phyloP scores from a whole-genome alignment of 2,797 vertebrate species.

The Silurus lanzhouensis region DNA sequence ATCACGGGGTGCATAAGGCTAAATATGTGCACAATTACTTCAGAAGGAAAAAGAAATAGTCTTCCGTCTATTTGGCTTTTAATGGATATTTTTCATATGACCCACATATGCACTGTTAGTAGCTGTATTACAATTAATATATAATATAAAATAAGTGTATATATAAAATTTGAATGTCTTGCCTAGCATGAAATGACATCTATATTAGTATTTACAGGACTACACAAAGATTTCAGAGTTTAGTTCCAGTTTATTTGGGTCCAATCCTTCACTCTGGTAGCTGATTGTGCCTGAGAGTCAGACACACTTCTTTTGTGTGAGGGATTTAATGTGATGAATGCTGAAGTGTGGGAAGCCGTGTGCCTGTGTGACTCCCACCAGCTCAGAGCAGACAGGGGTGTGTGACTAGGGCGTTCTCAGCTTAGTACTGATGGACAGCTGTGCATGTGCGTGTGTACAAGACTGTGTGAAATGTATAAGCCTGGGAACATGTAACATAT shows the following conservation, averaged over 20 bases:
- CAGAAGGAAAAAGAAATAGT: too few relatives aligned
- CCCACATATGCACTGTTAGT: neutral
- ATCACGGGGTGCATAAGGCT: neutral
- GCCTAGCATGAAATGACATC: neutral
- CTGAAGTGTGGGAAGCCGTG: constrained; percentile 78
- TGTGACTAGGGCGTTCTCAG: constrained; percentile 64
- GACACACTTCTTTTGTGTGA: constrained; percentile 76
- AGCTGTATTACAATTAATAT: too few relatives aligned
- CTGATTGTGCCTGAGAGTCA: constrained; percentile 57
- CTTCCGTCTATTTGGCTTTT: too few relatives aligned
- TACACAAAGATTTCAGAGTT: neutral
- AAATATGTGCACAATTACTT: neutral
- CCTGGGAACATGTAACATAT: constrained; percentile 21
- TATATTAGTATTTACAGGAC: neutral
- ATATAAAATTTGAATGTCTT: neutral
- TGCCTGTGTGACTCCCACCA: constrained; percentile 70
- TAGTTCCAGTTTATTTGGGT: neutral
- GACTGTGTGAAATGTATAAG: constrained; percentile 17
- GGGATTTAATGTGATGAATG: constrained; percentile 66
- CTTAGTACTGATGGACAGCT: constrained; percentile 55
- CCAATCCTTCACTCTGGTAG: constrained; percentile 13
- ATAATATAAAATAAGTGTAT: too few relatives aligned
- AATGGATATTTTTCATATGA: neutral
- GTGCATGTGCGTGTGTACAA: constrained; percentile 39
- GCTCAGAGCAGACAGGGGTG: constrained; percentile 56